These are phyloP conservation scores for Drosophila conformis DNA, from an alignment of 2,888 invertebrate species.

Conservation along the genomic window DNA sequence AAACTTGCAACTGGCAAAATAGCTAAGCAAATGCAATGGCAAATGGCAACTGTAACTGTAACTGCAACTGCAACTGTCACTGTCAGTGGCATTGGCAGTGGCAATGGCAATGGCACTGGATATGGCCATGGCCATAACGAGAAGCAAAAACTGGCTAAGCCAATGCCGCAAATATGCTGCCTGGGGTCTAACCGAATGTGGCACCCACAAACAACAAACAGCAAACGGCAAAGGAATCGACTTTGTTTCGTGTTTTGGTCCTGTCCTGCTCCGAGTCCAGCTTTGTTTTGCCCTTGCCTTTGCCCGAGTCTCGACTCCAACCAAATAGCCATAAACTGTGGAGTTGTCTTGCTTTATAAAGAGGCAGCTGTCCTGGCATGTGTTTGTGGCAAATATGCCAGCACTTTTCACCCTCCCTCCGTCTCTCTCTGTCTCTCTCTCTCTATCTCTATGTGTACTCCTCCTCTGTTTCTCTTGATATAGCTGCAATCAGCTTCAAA, in stretches of 20 bases:
- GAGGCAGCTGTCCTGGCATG: conserved; percentile 27
- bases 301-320: conserved; percentile 29
- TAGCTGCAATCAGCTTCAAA: conserved; percentile 6
- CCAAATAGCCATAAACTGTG: conserved; percentile 53
- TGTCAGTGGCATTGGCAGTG: conserved; percentile 27
- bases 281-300: conserved; percentile 37
- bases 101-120: conserved; percentile 33
- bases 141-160: conserved; percentile 52
- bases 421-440: neutral
- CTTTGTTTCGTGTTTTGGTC: conserved; percentile 17
- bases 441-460: neutral
- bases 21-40: conserved; percentile 30
- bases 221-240: conserved; percentile 41
- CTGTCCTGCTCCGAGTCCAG: conserved; percentile 17
- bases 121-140: conserved; percentile 28
- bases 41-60: conserved; percentile 14
- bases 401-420: neutral
- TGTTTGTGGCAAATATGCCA: conserved; percentile 38
- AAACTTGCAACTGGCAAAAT: conserved; percentile 65
- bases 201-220: conserved; percentile 50
- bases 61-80: conserved; percentile 15
- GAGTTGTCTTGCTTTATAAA: conserved; percentile 40
- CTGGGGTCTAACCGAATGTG: conserved; percentile 37
- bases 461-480: neutral
- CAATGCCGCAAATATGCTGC: conserved; percentile 65